These are phyloP conservation scores for western clawed frog (Xenopus tropicalis) DNA, from an alignment of 2,113 vertebrate genomes.

Conservation along the genomic window DNA sequence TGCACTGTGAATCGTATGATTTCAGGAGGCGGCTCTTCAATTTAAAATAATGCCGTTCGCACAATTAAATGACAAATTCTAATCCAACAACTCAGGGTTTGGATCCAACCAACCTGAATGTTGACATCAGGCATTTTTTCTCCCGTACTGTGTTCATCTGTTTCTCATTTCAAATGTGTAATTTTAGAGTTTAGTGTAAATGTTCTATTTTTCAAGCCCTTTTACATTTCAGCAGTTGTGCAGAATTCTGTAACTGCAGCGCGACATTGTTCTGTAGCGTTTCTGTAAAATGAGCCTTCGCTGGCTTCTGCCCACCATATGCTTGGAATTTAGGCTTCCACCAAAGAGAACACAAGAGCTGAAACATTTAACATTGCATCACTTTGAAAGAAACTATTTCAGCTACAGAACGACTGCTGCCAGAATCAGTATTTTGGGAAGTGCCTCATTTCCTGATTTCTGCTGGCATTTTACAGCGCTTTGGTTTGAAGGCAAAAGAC, in stretches of 20 bases:
- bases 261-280: constrained; percentile 1
- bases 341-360: neutral
- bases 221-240: neutral
- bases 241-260: neutral
- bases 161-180: neutral
- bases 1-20: no score
- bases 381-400: constrained; percentile 4
- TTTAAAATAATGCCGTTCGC: no score
- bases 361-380: constrained; percentile 13
- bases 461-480: neutral
- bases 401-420: neutral
- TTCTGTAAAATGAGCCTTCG: neutral
- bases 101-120: no score
- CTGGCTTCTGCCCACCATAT: constrained; percentile 19
- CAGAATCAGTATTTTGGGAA: constrained; percentile 4
- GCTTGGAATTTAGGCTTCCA: constrained; percentile 8
- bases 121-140: no score
- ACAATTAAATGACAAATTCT: no score
- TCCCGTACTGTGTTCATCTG: neutral
- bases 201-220: neutral
- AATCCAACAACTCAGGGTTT: no score
- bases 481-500: neutral
- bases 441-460: constrained; percentile 12
- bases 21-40: no score
- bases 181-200: neutral